Percentiles rank a stretch among this genome's conserved stretches.
phyloP scores from a whole-genome alignment of 2,888 invertebrate genomes.

The Physocephala rufipes region DNA sequence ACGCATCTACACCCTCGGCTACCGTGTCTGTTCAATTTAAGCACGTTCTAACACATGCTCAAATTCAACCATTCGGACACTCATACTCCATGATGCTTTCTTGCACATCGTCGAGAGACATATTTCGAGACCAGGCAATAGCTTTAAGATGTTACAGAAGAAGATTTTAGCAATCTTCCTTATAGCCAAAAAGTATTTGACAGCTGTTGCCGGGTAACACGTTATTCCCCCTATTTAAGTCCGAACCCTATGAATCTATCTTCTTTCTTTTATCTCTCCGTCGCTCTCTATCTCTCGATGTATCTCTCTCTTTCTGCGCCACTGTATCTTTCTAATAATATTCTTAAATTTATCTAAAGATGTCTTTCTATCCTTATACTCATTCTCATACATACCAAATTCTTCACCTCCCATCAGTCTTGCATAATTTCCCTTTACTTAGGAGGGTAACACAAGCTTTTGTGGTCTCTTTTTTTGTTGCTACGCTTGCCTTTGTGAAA shows the following conservation, averaged over 20 bases:
- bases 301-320: not conserved
- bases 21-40: too few species aligned
- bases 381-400: not conserved
- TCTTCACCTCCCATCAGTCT: not conserved
- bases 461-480: constrained; percentile 17
- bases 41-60: too few species aligned
- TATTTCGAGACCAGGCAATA: not conserved
- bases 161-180: constrained; percentile 28
- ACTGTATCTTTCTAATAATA: not conserved
- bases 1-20: too few species aligned
- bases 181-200: constrained; percentile 21
- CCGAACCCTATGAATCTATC: not conserved
- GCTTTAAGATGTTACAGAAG: constrained; percentile 32
- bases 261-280: too few species aligned
- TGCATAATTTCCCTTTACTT: not conserved
- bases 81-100: too few species aligned
- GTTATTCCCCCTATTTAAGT: not conserved
- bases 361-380: not conserved
- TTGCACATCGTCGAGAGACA: too few species aligned
- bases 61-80: not conserved
- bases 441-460: constrained; percentile 9
- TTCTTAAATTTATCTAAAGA: not conserved
- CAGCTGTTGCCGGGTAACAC: constrained; percentile 15
- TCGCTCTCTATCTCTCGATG: not conserved
- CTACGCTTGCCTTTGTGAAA: constrained; percentile 21